Evolutionary conservation across 2,113 vertebrate genomes (phyloP).

Genomic region (Rhea americana): DNA sequence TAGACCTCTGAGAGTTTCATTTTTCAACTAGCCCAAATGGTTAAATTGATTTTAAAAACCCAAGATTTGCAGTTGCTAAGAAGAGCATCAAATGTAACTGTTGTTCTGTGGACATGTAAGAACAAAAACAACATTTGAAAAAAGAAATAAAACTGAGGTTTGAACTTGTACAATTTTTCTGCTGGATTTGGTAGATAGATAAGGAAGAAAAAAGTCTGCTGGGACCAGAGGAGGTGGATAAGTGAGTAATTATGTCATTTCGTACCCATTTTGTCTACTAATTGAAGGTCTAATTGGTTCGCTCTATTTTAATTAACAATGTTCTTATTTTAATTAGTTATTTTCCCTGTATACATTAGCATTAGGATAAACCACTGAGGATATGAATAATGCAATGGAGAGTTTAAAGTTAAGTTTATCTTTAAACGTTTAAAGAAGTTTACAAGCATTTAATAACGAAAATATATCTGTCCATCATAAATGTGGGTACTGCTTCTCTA

Average conservation of each 20-base stretch:
- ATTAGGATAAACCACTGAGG: not conserved
- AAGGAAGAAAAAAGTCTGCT: not conserved
- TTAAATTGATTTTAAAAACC: not conserved
- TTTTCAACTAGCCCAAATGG: not conserved
- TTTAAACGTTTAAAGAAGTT: not conserved
- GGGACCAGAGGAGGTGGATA: not conserved
- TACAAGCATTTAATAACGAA: not conserved
- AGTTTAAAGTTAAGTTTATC: not conserved
- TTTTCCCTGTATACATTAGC: not conserved
- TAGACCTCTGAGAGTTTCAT: not conserved
- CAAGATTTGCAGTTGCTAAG: not conserved
- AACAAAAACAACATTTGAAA: not conserved
- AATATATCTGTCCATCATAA: not conserved
- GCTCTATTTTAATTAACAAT: slow-evolving; percentile 61
- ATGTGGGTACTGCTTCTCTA: not conserved
- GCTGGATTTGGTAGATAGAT: not conserved
- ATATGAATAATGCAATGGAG: not conserved
- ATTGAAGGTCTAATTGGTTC: slow-evolving; percentile 54
- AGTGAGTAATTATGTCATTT: slow-evolving; percentile 30
- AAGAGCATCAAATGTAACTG: not conserved
- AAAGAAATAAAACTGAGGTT: not conserved
- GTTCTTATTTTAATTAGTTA: slow-evolving; percentile 54
- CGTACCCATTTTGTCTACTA: slow-evolving; percentile 40
- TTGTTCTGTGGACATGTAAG: not conserved
- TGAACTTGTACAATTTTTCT: not conserved